Conservation (phyloP, 1,140 invertebrate genomes). For the Samia ricini region DNA sequence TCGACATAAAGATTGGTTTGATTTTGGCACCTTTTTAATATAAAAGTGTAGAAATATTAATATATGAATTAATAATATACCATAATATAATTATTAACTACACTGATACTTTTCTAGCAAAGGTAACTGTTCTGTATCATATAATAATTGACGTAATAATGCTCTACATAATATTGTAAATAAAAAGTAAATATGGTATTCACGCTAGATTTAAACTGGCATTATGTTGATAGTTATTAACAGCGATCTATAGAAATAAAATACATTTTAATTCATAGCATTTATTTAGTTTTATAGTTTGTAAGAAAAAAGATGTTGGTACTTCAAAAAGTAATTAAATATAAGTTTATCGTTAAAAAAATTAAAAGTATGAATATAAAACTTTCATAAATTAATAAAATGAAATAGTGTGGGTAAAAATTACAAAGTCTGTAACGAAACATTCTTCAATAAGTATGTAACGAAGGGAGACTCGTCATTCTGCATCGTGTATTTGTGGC, state of each 20-base stretch:
- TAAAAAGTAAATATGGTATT: not conserved
- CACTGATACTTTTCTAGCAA: no score
- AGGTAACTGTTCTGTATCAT: no score
- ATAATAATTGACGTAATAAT: not conserved
- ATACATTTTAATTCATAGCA: not conserved
- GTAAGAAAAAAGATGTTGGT: not conserved
- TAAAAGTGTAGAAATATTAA: no score
- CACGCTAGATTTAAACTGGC: not conserved
- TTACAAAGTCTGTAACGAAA: not conserved
- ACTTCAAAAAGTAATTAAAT: slow-evolving; percentile 8
- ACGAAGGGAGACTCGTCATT: no score
- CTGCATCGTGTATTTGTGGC: no score
- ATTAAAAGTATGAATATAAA: not conserved
- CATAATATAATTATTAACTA: no score
- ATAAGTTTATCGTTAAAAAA: not conserved
- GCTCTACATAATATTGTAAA: not conserved
- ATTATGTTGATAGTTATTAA: no score
- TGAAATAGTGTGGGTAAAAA: not conserved
- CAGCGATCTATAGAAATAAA: not conserved
- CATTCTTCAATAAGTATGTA: no score
- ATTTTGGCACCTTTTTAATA: no score
- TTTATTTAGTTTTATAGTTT: not conserved
- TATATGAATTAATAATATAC: no score
- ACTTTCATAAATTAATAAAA: not conserved
- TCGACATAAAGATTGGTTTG: no score